phyloP scores from a whole-genome alignment of 2,888 invertebrate species.

The Xestia ashworthii region DNA sequence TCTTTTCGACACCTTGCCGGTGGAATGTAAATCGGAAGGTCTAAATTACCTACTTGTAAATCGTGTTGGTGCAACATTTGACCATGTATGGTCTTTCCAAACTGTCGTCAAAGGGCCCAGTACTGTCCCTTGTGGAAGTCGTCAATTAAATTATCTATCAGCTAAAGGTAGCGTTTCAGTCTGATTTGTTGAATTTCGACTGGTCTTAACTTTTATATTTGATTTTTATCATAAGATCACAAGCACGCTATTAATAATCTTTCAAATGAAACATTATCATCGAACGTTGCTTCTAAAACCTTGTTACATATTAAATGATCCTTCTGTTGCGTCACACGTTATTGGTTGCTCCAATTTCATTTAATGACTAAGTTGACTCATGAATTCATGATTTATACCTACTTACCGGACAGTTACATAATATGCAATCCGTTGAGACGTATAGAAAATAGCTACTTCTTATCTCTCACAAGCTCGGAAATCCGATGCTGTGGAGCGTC shows the following conservation, averaged over 20 bases:
- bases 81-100: constrained; percentile 2
- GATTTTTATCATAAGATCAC: neutral
- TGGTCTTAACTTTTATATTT: neutral
- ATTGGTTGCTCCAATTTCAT: constrained; percentile 27
- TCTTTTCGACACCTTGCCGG: constrained; percentile 62
- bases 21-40: constrained; percentile 56
- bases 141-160: neutral
- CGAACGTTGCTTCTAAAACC: neutral
- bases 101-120: constrained; percentile 13
- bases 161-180: too few relatives aligned
- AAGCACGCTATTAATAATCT: neutral
- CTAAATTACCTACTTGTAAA: constrained; percentile 38
- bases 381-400: constrained; percentile 22
- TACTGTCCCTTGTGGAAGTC: constrained; percentile 24
- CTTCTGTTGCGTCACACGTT: constrained; percentile 21
- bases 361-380: constrained; percentile 45
- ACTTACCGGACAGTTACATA: constrained; percentile 36
- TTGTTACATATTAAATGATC: constrained; percentile 11
- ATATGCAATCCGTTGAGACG: constrained; percentile 33
- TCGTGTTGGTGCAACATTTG: constrained; percentile 19
- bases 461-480: constrained; percentile 53
- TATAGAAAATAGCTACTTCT: constrained; percentile 24
- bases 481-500: constrained; percentile 57
- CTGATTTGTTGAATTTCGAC: neutral
- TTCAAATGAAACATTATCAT: neutral